Evolutionary conservation across 2,888 invertebrate genomes (phyloP), one percentile per base, ranked within the genome.

Genomic region (Piscicola geometra): DNA sequence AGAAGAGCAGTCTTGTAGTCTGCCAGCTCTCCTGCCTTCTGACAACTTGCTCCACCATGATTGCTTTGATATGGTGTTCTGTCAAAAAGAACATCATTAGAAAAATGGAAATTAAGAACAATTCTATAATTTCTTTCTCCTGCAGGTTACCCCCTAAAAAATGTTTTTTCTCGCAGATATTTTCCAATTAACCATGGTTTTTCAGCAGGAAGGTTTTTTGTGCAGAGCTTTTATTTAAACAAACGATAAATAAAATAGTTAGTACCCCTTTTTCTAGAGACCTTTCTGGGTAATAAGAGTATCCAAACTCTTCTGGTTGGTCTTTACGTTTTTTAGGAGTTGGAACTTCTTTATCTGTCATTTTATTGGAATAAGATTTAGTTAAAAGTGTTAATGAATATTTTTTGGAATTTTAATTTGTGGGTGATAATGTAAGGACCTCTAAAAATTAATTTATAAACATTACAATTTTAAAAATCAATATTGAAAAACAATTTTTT

Each of bases 1-100:
- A 79, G 89, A 86, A 86, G 94, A 93, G 83, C 94, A 94, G 85
- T 90, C 91, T 0, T 90, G 71, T 52, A 71, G 50, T 36, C 77
- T 36, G 35, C 71, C 66, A 30, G 79, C 75, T 33, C 70, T 69
- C 69, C 79, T 71, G 60, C 79, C 78, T 60, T 77, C 74, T 50
- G 76, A 72, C 64, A 79, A 18, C 71, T 75, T 73, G 9, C 9
- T 21, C 69, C 41, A 64, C 52, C 28, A 47, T 12, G 60, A 56
- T 56, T 56, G 9, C 5, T 47, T 47, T 21, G 9, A 15, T 47
- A 15, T 21, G 21, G 50, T 47, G 50, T 47, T 47, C 50, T 47
- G 50, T 47, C 21, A 47, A 15, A 47, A 47, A 15, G n/a, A n/a
- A n/a, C n/a, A n/a, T n/a, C n/a, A n/a, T n/a, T n/a, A n/a, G n/a